Percentiles rank a stretch among this genome's conserved stretches.
These are phyloP conservation scores for Enteromius treurensis DNA, from an alignment of 2,797 vertebrate species.

Conservation along the genomic window DNA sequence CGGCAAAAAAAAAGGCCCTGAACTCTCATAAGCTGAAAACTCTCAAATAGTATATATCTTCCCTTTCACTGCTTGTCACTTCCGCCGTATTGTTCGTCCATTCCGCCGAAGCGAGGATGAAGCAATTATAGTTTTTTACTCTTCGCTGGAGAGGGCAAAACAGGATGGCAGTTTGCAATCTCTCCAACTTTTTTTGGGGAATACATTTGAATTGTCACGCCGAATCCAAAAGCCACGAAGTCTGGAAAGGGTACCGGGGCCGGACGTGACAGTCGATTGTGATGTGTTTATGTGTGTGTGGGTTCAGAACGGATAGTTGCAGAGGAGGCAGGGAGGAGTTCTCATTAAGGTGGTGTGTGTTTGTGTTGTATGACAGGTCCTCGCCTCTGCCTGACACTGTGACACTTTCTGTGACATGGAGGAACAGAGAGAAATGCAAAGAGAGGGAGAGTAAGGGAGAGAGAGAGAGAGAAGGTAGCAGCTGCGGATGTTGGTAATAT, in stretches of 20 bases:
- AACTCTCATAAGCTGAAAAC: slow-evolving; percentile 26
- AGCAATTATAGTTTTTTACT: slow-evolving; percentile 68
- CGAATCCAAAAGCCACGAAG: slow-evolving; percentile 58
- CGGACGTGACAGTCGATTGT: slow-evolving; percentile 63
- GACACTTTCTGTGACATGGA: slow-evolving; percentile 52
- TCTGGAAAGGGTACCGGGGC: slow-evolving; percentile 62
- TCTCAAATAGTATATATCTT: slow-evolving; percentile 41
- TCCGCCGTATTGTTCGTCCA: slow-evolving; percentile 19
- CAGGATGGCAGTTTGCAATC: slow-evolving; percentile 56
- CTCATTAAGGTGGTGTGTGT: slow-evolving; percentile 61
- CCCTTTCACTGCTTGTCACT: slow-evolving; percentile 36
- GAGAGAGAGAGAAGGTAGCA: slow-evolving; percentile 30
- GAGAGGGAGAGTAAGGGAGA: background rate
- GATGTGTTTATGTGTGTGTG: slow-evolving; percentile 54
- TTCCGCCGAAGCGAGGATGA: slow-evolving; percentile 32
- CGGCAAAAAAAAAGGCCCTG: slow-evolving; percentile 2
- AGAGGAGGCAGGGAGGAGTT: slow-evolving; percentile 48
- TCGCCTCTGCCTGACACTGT: slow-evolving; percentile 59
- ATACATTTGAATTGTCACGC: slow-evolving; percentile 72
- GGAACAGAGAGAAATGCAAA: slow-evolving; percentile 42
- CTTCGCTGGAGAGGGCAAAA: slow-evolving; percentile 66
- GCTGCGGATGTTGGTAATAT: slow-evolving; percentile 39
- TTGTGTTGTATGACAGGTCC: slow-evolving; percentile 58
- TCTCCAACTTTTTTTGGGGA: slow-evolving; percentile 39
- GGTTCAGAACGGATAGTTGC: slow-evolving; percentile 22